Evolutionary conservation across 2,113 vertebrate genomes (phyloP).

Genomic region (Scopus umbretta): DNA sequence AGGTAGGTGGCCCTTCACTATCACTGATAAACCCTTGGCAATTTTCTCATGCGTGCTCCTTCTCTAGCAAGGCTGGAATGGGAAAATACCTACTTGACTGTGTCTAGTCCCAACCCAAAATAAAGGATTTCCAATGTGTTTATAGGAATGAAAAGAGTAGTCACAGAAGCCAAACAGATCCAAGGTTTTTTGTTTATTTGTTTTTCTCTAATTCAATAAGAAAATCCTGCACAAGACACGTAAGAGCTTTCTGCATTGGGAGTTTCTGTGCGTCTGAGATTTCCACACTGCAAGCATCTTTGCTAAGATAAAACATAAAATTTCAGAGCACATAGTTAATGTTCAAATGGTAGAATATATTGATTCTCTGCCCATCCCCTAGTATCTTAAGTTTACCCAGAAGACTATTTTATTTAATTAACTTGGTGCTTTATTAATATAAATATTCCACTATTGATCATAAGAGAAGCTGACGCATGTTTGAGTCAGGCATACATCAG

Average conservation of each 20-base stretch:
- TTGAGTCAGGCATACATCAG: slow-evolving; percentile 79
- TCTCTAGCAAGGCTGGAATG: not conserved
- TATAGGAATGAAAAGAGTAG: not conserved
- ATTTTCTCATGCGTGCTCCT: accelerated
- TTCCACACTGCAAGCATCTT: slow-evolving; percentile 44
- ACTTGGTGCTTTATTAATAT: slow-evolving; percentile 93
- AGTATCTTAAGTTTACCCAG: slow-evolving; percentile 83
- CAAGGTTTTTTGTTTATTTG: not conserved
- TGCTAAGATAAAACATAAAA: slow-evolving; percentile 65
- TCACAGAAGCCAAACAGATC: not conserved
- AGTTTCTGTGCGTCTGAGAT: not conserved
- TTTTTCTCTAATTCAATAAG: not conserved
- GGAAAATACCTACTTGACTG: not conserved
- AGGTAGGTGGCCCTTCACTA: no score
- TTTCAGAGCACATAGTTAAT: slow-evolving; percentile 79
- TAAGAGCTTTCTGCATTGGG: not conserved
- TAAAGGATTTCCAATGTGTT: not conserved
- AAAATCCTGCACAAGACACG: not conserved
- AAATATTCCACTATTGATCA: slow-evolving; percentile 98
- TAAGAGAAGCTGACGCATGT: slow-evolving; percentile 84
- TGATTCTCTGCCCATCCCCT: slow-evolving; percentile 77
- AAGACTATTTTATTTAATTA: slow-evolving; percentile 96
- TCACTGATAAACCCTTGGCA: not conserved
- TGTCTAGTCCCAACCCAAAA: not conserved
- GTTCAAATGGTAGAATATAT: slow-evolving; percentile 74